Base-by-base conservation (phyloP, 2,797 vertebrate species). In the Esox lucius region DNA sequence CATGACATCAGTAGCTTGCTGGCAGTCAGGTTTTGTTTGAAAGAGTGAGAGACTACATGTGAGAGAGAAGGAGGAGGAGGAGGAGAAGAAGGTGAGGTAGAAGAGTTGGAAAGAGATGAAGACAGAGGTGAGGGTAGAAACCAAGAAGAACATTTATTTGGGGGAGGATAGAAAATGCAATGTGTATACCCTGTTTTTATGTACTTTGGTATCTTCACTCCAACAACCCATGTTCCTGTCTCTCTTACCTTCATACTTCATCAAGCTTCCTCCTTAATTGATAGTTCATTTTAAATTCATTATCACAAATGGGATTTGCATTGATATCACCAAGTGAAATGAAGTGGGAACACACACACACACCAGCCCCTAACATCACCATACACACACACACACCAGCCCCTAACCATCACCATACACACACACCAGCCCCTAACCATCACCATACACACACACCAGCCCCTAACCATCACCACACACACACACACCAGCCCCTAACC, bases 1-100 rank as follows among this genome's bases (percentile, higher is more conserved):
- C 77, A 69, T 93, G 89, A 93, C 91, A 89, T 91, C 90, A 91
- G 80, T 84, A 87, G 78, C 74, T 17, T 87, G 89, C 91, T 83
- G 73, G 85, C 87, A 86, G 86, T 86, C 89, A 87, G 87, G 87
- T 91, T 91, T 86, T 85, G 80, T 84, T 87, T 72, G 69, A 68
- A 76, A 16, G 39, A 56, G 70, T 24, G 22, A 56, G 59, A 72
- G 69, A 22, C 46, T 59, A n/a, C 17, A 7, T 12, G 70, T 73
- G 81, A 77, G 72, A 53, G 15, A 7, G 31, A n/a, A 35, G 1
- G 46, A 65, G 35, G 22, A 33, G 13, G 24, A 35, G 64, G 28
- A 26, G 61, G 13, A 22, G 22, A 65, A 24, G 19, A 53, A 4
- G 19, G 4, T 53, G 51, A 59, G n/a, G n/a, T 12, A 16, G 67